These are phyloP conservation scores for Malurus splendens DNA, from an alignment of 2,797 vertebrate species.

Conservation along the genomic window DNA sequence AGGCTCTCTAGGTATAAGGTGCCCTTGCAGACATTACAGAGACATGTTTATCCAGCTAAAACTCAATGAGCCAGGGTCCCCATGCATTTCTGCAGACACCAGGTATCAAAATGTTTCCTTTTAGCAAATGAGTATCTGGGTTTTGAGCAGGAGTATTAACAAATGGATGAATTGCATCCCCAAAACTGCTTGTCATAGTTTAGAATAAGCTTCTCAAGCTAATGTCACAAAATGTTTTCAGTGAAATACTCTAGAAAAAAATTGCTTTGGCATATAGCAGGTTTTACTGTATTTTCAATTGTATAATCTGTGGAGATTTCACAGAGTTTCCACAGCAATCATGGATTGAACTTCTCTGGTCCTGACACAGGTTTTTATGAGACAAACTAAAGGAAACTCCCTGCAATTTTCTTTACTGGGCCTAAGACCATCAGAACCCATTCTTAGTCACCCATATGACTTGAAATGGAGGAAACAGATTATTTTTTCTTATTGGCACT, in stretches of 20 bases:
- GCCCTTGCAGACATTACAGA: not conserved
- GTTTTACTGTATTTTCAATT: not conserved
- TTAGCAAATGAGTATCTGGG: accelerated
- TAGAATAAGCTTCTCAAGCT: not conserved
- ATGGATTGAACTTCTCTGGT: not conserved
- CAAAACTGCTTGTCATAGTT: not conserved
- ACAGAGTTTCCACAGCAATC: not conserved
- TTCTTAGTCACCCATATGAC: not conserved
- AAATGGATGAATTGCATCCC: not conserved
- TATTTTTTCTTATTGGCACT: not conserved
- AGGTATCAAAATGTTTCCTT: not conserved
- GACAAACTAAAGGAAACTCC: not conserved
- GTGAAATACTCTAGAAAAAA: not conserved
- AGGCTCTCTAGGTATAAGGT: not conserved
- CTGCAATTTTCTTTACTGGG: not conserved
- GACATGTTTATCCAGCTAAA: not conserved
- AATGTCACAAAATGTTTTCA: not conserved
- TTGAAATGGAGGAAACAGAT: not conserved
- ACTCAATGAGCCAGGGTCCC: not conserved
- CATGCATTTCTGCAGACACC: not conserved
- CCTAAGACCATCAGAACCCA: not conserved
- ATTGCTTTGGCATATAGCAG: not conserved
- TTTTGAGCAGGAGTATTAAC: not conserved
- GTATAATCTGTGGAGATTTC: not conserved
- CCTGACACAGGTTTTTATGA: not conserved